phyloP scores from a whole-genome alignment of 2,888 invertebrate species.

The Tillus elongatus region DNA sequence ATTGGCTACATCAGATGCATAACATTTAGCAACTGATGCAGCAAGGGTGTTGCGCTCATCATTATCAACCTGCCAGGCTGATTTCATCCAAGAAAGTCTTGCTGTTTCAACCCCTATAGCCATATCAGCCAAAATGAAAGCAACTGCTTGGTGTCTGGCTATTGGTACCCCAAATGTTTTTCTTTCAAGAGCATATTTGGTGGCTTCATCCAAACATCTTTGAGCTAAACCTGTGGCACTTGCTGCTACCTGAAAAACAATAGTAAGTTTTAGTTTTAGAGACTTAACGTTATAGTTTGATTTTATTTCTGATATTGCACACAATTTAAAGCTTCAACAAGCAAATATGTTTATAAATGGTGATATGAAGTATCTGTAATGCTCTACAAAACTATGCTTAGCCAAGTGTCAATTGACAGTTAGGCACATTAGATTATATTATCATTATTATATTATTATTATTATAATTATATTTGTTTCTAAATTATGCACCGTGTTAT shows the following conservation, averaged over 20 bases:
- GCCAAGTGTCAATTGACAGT: too few relatives aligned
- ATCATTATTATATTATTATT: too few relatives aligned
- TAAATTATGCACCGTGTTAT: too few relatives aligned
- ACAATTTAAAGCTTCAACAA: too few relatives aligned
- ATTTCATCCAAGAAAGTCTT: slow-evolving; percentile 73
- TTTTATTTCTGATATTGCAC: too few relatives aligned
- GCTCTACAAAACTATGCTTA: too few relatives aligned
- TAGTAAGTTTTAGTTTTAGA: too few relatives aligned
- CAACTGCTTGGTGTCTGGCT: slow-evolving; percentile 77
- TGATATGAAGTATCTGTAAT: too few relatives aligned
- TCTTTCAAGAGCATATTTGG: slow-evolving; percentile 83
- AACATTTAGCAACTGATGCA: slow-evolving; percentile 93
- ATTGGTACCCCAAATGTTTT: slow-evolving; percentile 88
- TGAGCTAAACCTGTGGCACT: slow-evolving; percentile 86
- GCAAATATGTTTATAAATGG: too few relatives aligned
- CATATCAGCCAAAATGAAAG: slow-evolving; percentile 96
- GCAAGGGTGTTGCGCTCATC: slow-evolving; percentile 66
- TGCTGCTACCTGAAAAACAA: slow-evolving; percentile 62
- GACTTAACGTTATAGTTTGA: too few relatives aligned
- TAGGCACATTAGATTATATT: too few relatives aligned
- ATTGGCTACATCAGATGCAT: slow-evolving; percentile 87
- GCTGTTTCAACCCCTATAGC: slow-evolving; percentile 80
- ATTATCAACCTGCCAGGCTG: slow-evolving; percentile 87
- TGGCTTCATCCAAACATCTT: slow-evolving; percentile 85
- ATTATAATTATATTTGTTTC: too few relatives aligned